Conservation (phyloP, 2,888 invertebrate genomes). For the Ephialtes manifestator region DNA sequence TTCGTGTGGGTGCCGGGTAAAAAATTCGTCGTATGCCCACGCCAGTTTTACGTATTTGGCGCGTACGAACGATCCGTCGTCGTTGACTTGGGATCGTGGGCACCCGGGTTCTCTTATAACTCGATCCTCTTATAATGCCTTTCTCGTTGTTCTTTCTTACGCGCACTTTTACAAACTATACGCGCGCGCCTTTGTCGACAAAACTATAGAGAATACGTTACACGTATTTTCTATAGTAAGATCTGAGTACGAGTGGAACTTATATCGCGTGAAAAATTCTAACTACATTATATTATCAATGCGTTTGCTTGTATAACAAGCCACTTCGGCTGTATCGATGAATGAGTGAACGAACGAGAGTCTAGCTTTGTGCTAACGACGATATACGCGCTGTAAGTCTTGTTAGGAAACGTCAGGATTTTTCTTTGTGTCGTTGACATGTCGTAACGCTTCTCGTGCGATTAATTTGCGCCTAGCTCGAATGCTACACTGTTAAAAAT, state of each 20-base stretch:
- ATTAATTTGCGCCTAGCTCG: too few species aligned
- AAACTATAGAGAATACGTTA: constrained; percentile 11
- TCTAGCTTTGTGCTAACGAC: constrained; percentile 23
- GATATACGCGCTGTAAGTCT: constrained; percentile 26
- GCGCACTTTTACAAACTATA: not conserved
- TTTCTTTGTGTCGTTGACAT: constrained; percentile 37
- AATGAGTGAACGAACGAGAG: constrained; percentile 47
- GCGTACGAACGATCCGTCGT: constrained; percentile 62
- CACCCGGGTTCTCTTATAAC: constrained; percentile 7
- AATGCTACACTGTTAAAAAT: too few species aligned
- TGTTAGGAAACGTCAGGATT: constrained; percentile 38
- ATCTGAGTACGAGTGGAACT: not conserved
- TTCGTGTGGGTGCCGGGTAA: constrained; percentile 77
- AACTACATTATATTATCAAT: constrained; percentile 1
- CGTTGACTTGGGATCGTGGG: constrained; percentile 41
- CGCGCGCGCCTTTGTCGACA: not conserved
- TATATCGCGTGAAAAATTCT: constrained; percentile 10
- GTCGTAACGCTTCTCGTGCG: not conserved
- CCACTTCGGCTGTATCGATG: constrained; percentile 35
- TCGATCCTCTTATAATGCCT: constrained; percentile 40
- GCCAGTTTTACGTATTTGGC: constrained; percentile 79
- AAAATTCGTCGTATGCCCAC: constrained; percentile 77
- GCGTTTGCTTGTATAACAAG: not conserved
- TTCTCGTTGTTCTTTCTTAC: constrained; percentile 3
- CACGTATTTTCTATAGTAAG: constrained; percentile 2